Base-by-base conservation (phyloP, 1,140 invertebrate species). In the Psilanteris sp. region DNA sequence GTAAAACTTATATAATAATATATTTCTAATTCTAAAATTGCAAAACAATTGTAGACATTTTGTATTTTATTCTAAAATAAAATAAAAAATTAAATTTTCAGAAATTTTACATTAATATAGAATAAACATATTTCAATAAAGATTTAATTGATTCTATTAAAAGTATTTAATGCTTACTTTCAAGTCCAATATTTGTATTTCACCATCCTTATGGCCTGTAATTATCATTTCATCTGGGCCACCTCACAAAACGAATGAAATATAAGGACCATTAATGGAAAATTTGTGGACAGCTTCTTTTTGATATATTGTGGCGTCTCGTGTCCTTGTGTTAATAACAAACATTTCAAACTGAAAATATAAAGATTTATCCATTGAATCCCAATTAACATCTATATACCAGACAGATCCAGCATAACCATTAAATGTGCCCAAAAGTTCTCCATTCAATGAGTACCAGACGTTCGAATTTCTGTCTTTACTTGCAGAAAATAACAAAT, bases 381-480 rank as follows among this genome's bases (percentile, higher is more conserved):
- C 94, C 96, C 97, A 99, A 84, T 97, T 95, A 3, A 99, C 95
- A 87, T 99, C 98, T 26, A 99, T 93, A 81, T 96, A 97, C 97
- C 98, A 99, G 0, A 99, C 94, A 0, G 97, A 97, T 80, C 98
- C 98, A 85, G 94, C 93, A 86, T 99, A 98, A 0, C 97, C 97
- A 87, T 97, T 96, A 80, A 98, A 99, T 0, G 96, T 97, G 3
- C 98, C 98, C 13, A 99, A 89, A 34, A 98, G 91, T 88, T 99
- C 98, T 5, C 98, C 98, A 88, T 99, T 99, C 8, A 98, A 86
- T 0, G 98, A 96, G 89, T 96, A 99, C 98, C 98, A 99, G 4
- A 99, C 97, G 90, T 98, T 98, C 2, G 98, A 97, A 66, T 93
- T 93, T 24, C 94, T 92, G 90, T 99, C 98, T 89, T 99, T 99